A percentile compares a stretch with the other conserved stretches of the same genome.
Conservation (phyloP, 1,140 invertebrate genomes). For the Temnothorax longispinosus region DNA sequence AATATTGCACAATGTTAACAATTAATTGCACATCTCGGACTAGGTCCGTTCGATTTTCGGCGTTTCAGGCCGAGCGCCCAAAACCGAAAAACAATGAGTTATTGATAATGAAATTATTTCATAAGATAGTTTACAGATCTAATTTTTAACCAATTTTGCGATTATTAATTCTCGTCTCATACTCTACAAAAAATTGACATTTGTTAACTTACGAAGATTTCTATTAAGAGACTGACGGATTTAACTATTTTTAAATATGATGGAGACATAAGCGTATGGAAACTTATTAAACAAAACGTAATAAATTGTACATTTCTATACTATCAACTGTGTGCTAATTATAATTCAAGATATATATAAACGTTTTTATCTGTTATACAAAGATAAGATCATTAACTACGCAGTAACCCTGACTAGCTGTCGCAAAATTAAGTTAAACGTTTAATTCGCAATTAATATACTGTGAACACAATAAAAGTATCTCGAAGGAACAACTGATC, state of each 20-base stretch:
- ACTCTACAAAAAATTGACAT: not conserved
- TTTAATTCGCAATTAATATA: not conserved
- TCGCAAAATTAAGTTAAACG: not conserved
- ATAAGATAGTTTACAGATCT: not conserved
- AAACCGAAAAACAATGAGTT: not conserved
- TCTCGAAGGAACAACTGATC: slow-evolving; percentile 48
- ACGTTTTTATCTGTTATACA: not conserved
- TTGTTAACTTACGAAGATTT: not conserved
- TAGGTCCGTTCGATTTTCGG: not conserved
- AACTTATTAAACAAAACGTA: slow-evolving; percentile 9
- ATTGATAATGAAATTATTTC: not conserved
- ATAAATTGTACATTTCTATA: slow-evolving; percentile 6
- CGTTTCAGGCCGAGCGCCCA: not conserved
- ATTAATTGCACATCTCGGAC: not conserved
- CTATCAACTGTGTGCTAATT: not conserved
- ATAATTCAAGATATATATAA: slow-evolving; percentile 13
- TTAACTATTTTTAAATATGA: not conserved
- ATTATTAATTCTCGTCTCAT: not conserved
- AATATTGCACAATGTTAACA: not conserved
- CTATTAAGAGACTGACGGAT: slow-evolving; percentile 8
- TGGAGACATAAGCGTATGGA: not conserved
- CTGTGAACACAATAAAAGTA: not conserved
- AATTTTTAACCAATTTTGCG: not conserved
- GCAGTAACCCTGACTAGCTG: not conserved
- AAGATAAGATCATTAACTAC: not conserved